A percentile compares a stretch with the other conserved stretches of the same genome.
phyloP scores from a whole-genome alignment of 2,113 vertebrate species.

The Sorex fumeus region DNA sequence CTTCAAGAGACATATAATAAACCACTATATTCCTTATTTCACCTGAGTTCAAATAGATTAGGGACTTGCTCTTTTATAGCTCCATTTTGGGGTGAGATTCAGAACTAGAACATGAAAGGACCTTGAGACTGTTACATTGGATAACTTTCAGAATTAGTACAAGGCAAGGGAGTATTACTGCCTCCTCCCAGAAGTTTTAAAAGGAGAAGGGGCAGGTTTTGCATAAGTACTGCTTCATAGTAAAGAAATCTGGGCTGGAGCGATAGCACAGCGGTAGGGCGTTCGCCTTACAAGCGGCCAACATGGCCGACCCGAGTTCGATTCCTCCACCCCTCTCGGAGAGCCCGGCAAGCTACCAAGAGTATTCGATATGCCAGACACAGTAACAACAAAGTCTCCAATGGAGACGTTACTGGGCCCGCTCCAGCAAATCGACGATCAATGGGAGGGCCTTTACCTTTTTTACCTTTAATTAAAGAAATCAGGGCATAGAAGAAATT shows the following conservation, averaged over 20 bases:
- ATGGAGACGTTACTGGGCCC: no score
- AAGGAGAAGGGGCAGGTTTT: neutral
- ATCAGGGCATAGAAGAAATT: conserved; percentile 39
- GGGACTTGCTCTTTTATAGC: neutral
- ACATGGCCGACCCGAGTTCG: no score
- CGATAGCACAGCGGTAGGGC: no score
- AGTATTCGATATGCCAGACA: no score
- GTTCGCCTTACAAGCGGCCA: no score
- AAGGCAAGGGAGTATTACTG: neutral
- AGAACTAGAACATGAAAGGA: neutral
- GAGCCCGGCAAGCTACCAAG: no score
- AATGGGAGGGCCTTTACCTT: no score
- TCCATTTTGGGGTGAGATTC: neutral
- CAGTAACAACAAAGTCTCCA: no score
- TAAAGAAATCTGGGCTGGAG: no score
- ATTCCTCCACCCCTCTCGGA: no score
- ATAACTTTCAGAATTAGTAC: conserved; percentile 18
- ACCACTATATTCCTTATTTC: neutral
- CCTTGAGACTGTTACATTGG: neutral
- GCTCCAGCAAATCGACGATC: no score
- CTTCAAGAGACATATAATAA: neutral
- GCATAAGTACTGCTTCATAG: conserved; percentile 7
- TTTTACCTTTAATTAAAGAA: conserved; percentile 30
- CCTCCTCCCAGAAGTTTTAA: neutral
- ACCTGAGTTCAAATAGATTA: neutral